Conservation (phyloP, 2,113 vertebrate genomes). For the Cryptoleucopteryx plumbea region DNA sequence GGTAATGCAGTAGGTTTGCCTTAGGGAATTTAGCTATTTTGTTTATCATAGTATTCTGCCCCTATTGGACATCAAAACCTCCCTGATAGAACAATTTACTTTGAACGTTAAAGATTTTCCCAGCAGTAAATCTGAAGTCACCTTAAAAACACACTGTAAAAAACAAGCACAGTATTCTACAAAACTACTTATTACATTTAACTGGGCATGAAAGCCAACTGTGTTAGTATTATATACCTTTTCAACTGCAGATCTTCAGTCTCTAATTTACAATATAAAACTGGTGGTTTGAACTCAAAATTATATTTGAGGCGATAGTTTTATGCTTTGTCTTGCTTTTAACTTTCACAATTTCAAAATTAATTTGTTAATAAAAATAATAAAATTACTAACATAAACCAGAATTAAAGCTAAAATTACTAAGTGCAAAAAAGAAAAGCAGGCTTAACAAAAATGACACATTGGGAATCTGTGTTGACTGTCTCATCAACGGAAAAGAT, state of each 20-base stretch:
- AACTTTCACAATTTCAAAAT: not conserved
- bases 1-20: not conserved
- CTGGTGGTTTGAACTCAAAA: not conserved
- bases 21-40: not conserved
- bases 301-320: not conserved
- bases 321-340: not conserved
- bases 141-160: slow-evolving; percentile 35
- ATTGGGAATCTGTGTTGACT: not conserved
- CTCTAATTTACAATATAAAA: not conserved
- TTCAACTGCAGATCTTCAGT: not conserved
- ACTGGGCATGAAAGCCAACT: not conserved
- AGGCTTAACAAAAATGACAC: not conserved
- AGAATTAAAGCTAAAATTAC: not conserved
- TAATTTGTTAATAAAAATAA: not conserved
- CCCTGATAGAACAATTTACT: not conserved
- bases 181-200: not conserved
- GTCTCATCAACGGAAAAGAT: not conserved
- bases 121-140: slow-evolving; percentile 19
- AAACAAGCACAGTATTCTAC: slow-evolving; percentile 5
- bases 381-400: not conserved
- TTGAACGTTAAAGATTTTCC: not conserved
- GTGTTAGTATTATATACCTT: not conserved
- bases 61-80: not conserved
- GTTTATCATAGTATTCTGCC: not conserved
- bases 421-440: not conserved